Evolutionary conservation across 2,113 vertebrate genomes (phyloP).

Genomic region (Corydoras maculifer): DNA sequence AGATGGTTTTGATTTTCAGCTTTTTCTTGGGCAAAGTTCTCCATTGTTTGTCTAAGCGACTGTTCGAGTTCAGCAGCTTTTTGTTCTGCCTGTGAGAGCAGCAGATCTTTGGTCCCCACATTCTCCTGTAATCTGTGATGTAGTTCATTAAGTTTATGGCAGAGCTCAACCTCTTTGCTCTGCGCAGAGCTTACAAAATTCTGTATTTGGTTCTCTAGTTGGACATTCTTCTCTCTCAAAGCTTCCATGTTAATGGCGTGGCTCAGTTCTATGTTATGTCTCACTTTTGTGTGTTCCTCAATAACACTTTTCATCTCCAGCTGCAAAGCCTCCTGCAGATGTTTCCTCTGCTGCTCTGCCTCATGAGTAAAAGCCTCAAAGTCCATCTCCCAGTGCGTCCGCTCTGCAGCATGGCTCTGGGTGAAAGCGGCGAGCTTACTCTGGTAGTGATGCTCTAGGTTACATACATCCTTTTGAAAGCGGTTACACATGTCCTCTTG

Average conservation of each 20-base stretch:
- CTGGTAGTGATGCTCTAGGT: constrained; percentile 64
- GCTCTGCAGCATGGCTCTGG: constrained; percentile 62
- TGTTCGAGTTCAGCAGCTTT: constrained; percentile 50
- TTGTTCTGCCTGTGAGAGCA: constrained; percentile 48
- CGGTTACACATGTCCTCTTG: constrained; percentile 64
- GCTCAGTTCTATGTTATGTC: constrained; percentile 59
- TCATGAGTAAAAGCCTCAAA: constrained; percentile 65
- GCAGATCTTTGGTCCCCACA: constrained; percentile 54
- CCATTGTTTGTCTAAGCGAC: constrained; percentile 55
- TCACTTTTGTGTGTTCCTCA: constrained; percentile 58
- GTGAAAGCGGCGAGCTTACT: constrained; percentile 62
- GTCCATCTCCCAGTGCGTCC: constrained; percentile 71
- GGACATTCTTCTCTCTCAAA: constrained; percentile 60
- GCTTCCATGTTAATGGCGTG: constrained; percentile 62
- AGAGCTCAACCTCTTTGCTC: constrained; percentile 63
- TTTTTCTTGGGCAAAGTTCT: constrained; percentile 66
- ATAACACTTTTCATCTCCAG: constrained; percentile 50
- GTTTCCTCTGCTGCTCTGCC: constrained; percentile 50
- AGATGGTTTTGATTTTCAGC: constrained; percentile 56
- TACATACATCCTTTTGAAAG: constrained; percentile 62
- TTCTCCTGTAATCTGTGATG: constrained; percentile 59
- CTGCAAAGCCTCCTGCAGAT: constrained; percentile 56
- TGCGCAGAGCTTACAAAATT: constrained; percentile 52
- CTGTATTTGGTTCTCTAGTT: constrained; percentile 66
- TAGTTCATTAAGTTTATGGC: constrained; percentile 59